Evolutionary conservation across 2,888 invertebrate genomes (phyloP).

Genomic region (Drosophila gaucha): DNA sequence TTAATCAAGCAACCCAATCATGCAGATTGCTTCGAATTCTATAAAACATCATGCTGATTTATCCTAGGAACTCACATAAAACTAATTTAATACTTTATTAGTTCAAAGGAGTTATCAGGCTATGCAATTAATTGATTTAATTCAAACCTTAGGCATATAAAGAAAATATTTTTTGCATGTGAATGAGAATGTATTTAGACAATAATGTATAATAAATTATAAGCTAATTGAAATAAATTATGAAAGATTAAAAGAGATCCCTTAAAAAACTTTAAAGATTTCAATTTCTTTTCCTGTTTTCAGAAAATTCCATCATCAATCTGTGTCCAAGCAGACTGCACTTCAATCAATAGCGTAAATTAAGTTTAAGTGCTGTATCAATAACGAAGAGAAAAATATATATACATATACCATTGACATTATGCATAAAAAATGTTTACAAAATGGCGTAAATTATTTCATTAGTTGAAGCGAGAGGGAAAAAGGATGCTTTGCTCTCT

Average conservation of each 20-base stretch:
- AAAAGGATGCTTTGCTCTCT: background rate
- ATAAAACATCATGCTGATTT: too few species aligned
- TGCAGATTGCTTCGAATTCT: too few species aligned
- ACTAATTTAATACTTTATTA: too few species aligned
- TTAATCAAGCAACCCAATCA: background rate
- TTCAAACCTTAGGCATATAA: background rate
- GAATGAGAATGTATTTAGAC: background rate
- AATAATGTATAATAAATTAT: too few species aligned
- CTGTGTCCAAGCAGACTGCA: background rate
- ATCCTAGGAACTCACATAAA: too few species aligned
- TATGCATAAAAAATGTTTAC: constrained; percentile 9
- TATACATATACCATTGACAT: constrained; percentile 11
- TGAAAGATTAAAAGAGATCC: background rate
- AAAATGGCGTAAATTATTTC: constrained; percentile 47
- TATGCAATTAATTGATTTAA: background rate
- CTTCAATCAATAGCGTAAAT: constrained; percentile 10
- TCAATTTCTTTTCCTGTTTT: constrained; percentile 15
- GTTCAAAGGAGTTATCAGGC: rapidly evolving
- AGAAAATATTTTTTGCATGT: background rate
- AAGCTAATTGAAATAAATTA: background rate
- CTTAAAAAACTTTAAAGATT: background rate
- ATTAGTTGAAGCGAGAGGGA: constrained; percentile 28
- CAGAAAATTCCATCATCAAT: constrained; percentile 8
- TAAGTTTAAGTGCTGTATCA: constrained; percentile 7
- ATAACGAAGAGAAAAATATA: constrained; percentile 13